phyloP scores from a whole-genome alignment of 2,113 vertebrate genomes.

The Eretmochelys imbricata region DNA sequence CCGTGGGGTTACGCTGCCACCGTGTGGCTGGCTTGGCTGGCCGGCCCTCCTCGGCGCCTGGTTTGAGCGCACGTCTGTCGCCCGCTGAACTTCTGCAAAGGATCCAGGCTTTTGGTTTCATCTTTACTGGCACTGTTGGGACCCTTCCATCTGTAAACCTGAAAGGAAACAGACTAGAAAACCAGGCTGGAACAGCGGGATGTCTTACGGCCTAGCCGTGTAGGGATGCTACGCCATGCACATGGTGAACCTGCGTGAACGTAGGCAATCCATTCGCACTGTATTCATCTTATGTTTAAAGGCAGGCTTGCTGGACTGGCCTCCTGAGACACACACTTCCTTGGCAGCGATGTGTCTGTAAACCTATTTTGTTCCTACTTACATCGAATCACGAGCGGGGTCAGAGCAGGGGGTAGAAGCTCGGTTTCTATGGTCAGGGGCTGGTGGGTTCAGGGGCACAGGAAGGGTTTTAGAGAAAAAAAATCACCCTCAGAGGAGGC shows the following conservation, averaged over 20 bases:
- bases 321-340: neutral
- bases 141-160: neutral
- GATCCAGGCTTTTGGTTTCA: neutral
- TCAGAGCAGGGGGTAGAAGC: neutral
- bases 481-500: neutral
- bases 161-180: neutral
- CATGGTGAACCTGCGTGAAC: neutral
- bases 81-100: neutral
- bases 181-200: neutral
- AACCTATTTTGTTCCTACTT: neutral
- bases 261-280: neutral
- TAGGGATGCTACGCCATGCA: neutral
- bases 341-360: neutral
- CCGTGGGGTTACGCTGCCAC: constrained; percentile 65
- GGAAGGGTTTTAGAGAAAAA: neutral
- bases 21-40: constrained; percentile 59
- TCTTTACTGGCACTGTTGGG: neutral
- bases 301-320: neutral
- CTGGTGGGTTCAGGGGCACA: fast-evolving
- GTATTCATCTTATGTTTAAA: neutral
- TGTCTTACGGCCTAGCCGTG: neutral
- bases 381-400: neutral
- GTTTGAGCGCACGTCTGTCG: neutral
- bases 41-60: constrained; percentile 21
- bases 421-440: neutral